Percentiles rank a stretch among this genome's conserved stretches.
phyloP scores from a whole-genome alignment of 2,888 invertebrate species.

The Sicus ferrugineus region DNA sequence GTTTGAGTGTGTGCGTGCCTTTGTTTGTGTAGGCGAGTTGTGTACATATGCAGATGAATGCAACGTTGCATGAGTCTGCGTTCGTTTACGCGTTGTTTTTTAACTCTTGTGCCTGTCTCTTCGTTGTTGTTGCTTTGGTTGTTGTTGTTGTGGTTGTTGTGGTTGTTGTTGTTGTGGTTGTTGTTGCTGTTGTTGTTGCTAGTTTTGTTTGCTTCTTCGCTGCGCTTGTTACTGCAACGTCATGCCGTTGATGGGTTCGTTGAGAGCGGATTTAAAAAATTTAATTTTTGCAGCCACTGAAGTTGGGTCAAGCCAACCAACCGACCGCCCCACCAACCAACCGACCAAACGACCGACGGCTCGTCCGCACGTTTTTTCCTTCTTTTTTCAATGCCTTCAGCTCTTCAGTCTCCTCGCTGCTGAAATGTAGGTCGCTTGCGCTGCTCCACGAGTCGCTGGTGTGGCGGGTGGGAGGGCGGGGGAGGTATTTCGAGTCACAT shows the following conservation, averaged over 20 bases:
- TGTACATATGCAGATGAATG: slow-evolving; percentile 27
- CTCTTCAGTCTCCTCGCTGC: neutral
- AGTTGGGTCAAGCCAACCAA: neutral
- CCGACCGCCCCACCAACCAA: neutral
- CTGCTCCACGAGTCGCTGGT: neutral
- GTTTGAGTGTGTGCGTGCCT: neutral
- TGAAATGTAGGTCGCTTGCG: slow-evolving; percentile 19
- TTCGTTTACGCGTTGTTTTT: slow-evolving; percentile 26
- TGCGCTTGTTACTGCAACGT: slow-evolving; percentile 15
- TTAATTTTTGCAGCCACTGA: neutral
- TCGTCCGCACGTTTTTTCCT: neutral
- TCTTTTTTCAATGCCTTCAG: neutral
- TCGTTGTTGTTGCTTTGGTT: too few relatives aligned
- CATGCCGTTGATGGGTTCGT: slow-evolving; percentile 19
- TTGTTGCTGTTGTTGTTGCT: too few relatives aligned
- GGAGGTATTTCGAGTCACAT: slow-evolving; percentile 1
- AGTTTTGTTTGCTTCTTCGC: slow-evolving; percentile 11
- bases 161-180: too few relatives aligned
- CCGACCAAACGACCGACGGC: neutral
- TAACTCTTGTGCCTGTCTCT: neutral
- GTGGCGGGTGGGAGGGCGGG: neutral
- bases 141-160: too few relatives aligned
- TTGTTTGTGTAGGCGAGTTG: slow-evolving; percentile 15
- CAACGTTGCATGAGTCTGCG: slow-evolving; percentile 20
- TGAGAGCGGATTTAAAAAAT: slow-evolving; percentile 20